Evolutionary conservation across 2,113 vertebrate genomes (phyloP), one percentile per base, ranked within the genome.

Genomic region (Gadus macrocephalus): DNA sequence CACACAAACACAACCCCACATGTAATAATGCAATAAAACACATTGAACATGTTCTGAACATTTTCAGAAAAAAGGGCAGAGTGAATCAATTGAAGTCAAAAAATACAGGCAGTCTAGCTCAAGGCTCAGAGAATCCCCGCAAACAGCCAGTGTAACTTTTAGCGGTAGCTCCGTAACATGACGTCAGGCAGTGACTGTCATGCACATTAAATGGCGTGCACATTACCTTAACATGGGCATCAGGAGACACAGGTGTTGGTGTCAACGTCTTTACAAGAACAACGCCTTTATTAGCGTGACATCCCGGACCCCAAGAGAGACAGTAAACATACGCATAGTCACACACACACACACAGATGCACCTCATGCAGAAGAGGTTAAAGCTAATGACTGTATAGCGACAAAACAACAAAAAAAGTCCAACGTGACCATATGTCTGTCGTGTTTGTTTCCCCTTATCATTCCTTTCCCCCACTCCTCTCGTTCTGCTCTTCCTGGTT

Each of bases 201-300:
- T n/a, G n/a, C n/a, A n/a, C n/a, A n/a, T n/a, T n/a, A 14, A 14
- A 49, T 49, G 9, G 12, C 42, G 12, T 49, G 42, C 55, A 77
- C 71, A 49, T 79, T 90, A 91, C 89, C 90, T 91, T 89, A 63
- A 90, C 71, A 90, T 83, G 9, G 90, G 89, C 89, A 91, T 91
- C 83, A 63, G 88, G 76, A 73, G 62, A 31, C 67, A 22, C 1
- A 56, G 70, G 55, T 72, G 42, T 35, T 64, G 78, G 63, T 56
- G 78, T 11, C 53, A 59, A 72, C 72, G 66, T 68, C 3, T 70
- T 31, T 35, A 72, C 4, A 25, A 20, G 53, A 70, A 4, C 64
- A 56, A 72, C 68, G 71, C 66, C 63, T 75, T 73, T 66, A 73
- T 66, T 53, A 35, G n/a, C 59, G 38, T 38, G 78, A 61, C 60